Evolutionary conservation across 2,888 invertebrate species (phyloP).

Genomic region (Aricia artaxerxes): DNA sequence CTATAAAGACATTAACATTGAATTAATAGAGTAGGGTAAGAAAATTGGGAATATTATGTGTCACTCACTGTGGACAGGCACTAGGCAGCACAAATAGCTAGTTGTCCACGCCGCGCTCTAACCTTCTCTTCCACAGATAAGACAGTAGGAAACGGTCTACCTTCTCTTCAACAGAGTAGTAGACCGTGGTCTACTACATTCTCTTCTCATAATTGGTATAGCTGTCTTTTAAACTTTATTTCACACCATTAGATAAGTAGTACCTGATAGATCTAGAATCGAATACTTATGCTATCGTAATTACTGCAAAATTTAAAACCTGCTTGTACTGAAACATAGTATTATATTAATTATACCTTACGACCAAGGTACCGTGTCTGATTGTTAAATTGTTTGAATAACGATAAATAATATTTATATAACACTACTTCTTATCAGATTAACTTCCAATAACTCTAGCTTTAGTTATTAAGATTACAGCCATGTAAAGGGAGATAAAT

Average conservation of each 20-base stretch:
- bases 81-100: neutral
- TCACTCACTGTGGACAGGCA: neutral
- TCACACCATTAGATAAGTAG: neutral
- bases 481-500: neutral
- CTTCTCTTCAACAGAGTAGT: too few species aligned
- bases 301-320: conserved; percentile 7
- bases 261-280: neutral
- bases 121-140: too few species aligned
- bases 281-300: neutral
- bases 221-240: neutral
- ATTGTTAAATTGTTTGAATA: conserved; percentile 19
- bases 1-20: neutral
- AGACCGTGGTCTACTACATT: too few species aligned
- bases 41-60: neutral
- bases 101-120: too few species aligned
- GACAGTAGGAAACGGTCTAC: too few species aligned
- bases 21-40: neutral
- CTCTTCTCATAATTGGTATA: too few species aligned
- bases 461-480: neutral
- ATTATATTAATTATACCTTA: conserved; percentile 3
- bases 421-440: neutral
- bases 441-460: neutral
- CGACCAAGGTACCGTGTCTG: conserved; percentile 1
- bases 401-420: conserved; percentile 13
- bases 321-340: neutral